Base-by-base conservation (phyloP, 2,113 vertebrate genomes). In the Hymenochirus boettgeri region DNA sequence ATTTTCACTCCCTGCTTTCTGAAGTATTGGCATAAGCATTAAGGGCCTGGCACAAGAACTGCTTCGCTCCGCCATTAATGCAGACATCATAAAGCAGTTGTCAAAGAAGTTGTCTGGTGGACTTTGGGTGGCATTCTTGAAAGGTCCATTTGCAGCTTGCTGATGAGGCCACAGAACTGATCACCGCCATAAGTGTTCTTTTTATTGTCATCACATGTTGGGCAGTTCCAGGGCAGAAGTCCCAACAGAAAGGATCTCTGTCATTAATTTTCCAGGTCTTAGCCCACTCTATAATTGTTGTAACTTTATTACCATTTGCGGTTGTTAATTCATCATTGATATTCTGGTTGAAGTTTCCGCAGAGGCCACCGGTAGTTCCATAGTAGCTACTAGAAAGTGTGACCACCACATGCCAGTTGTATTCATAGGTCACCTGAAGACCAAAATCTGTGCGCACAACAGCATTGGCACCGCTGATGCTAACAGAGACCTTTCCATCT, bases 41-140 rank as follows among this genome's bases (percentile, higher is more conserved):
- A 60, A 92, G 72, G 0, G 80, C 75, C 59, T 78, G 75, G 75
- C 89, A 93, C 2, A 86, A 75, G 37, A 83, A 71, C 0, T 67
- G 50, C 1, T 72, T 77, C 0, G 69, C 63, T 1, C 86, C 88
- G 0, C 72, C 9, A 0, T 22, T 76, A 13, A 88, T 46, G 57
- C 89, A 91, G 2, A 87, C 73, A 0, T 90, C 83, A 0, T 82
- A 80, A 7, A 90, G 70, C 89, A 92, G 70, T 73, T 78, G 45
- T 71, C 62, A 25, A 80, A 80, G 76, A 86, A 88, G 3, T 73
- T 75, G 0, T 65, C 70, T 0, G 82, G 0, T 71, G 24, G 17
- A 89, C 57, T 0, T 65, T 33, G 0, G 0, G 0, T 86, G 85
- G 24, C 90, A 93, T 12, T 61, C n/a, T 0, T 13, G 17, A 91